Evolutionary conservation across 1,140 invertebrate species (phyloP), one percentile per base, ranked within the genome.

Genomic region (Calephelis nemesis): DNA sequence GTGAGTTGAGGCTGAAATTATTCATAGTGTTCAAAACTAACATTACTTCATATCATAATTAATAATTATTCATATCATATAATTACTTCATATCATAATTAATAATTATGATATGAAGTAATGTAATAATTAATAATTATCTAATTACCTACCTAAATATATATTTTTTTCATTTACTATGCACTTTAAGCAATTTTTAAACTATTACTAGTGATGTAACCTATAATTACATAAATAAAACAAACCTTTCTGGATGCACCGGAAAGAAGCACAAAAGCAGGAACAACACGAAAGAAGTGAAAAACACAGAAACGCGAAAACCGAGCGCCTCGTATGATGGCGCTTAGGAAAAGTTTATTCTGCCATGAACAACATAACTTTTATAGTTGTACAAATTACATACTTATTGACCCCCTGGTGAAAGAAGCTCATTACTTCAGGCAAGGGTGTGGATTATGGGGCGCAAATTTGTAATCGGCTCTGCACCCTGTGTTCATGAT

Each of bases 321-420:
- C 67, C 49, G 72, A 76, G 76, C 76, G 71, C 74, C 63, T 49
- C 68, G 69, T 65, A 76, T 74, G 75, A 67, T 74, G 80, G 76
- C 80, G 77, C 75, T 71, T 42, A 52, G 15, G 48, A 60, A 69
- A 69, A 70, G 54, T 70, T 72, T 69, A 54, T 49, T 12, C n/a
- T 45, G 10, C 30, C 39, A 64, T 45, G 49, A 63, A 50, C 30
- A 40, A 42, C 60, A 65, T 70, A 70, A 73, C 80, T 86, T 89
- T 80, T 90, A 90, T 90, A 90, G 75, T 72, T 75, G 69, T 74
- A 76, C 76, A 87, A 88, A 88, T 87, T 83, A 77, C 76, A 73
- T 58, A 62, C 68, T 50, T 69, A 85, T 85, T 79, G 78, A 79
- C 85, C 82, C 81, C 88, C 88, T 84, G 87, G 83, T 90, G 88